Percentiles rank a stretch among this genome's conserved stretches.
Evolutionary conservation across 2,797 vertebrate species (phyloP).

Genomic region (Etheostoma perlongum): DNA sequence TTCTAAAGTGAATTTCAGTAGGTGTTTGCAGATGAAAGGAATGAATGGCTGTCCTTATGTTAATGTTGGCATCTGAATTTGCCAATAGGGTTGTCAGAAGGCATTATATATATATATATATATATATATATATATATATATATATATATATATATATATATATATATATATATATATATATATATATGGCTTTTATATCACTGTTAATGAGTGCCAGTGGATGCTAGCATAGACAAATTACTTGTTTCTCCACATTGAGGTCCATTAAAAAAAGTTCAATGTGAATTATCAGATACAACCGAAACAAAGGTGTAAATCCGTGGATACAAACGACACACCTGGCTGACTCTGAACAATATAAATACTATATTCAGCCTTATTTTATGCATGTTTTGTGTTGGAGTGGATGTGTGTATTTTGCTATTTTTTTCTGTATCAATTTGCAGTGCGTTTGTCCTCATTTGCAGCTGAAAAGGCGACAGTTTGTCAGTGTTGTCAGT

Average conservation of each 20-base stretch:
- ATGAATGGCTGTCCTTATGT: conserved; percentile 35
- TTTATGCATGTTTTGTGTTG: conserved; percentile 81
- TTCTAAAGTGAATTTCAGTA: conserved; percentile 40
- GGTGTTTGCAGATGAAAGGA: conserved; percentile 41
- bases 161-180: not conserved
- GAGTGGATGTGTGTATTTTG: conserved; percentile 74
- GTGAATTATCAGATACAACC: conserved; percentile 55
- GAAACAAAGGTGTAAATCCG: conserved; percentile 50
- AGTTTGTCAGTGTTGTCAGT: conserved; percentile 61
- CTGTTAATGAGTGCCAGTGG: conserved; percentile 67
- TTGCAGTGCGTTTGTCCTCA: conserved; percentile 68
- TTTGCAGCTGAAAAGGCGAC: conserved; percentile 70
- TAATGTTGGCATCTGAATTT: conserved; percentile 43
- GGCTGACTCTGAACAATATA: conserved; percentile 74
- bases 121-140: not conserved
- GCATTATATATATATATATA: conserved; percentile 38
- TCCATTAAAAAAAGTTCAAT: conserved; percentile 47
- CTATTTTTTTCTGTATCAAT: conserved; percentile 69
- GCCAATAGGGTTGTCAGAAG: conserved; percentile 40
- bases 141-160: conserved; percentile 30
- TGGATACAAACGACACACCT: conserved; percentile 56
- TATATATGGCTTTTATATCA: conserved; percentile 54
- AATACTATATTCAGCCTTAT: conserved; percentile 80
- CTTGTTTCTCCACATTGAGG: conserved; percentile 52
- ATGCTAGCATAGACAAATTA: conserved; percentile 60